Evolutionary conservation across 2,888 invertebrate species (phyloP).

Genomic region (Synanthedon myopaeformis): DNA sequence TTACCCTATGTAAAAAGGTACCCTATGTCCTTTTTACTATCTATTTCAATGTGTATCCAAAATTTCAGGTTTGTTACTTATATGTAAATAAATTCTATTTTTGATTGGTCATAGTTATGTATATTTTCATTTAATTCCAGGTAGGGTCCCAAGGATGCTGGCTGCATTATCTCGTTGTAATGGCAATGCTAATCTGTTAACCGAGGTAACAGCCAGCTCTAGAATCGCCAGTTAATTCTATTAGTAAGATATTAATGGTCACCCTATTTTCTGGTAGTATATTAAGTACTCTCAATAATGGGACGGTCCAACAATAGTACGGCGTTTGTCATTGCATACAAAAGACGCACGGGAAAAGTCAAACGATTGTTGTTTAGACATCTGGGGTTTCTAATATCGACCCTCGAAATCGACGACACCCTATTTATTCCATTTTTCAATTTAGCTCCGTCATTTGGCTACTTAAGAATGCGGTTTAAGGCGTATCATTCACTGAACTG

Average conservation of each 20-base stretch:
- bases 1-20: no score
- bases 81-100: background rate
- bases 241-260: constrained; percentile 12
- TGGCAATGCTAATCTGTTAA: no score
- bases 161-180: no score
- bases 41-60: background rate
- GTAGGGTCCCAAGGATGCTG: no score
- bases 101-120: background rate
- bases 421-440: constrained; percentile 29
- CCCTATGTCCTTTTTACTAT: no score
- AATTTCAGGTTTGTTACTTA: background rate
- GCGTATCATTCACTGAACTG: background rate
- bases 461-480: constrained; percentile 17
- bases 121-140: background rate
- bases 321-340: constrained; percentile 47
- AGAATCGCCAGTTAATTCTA: background rate
- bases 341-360: constrained; percentile 29
- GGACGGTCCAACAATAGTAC: constrained; percentile 40
- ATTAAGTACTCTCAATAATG: constrained; percentile 58
- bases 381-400: constrained; percentile 52
- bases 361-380: constrained; percentile 58
- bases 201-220: no score
- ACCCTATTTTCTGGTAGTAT: constrained; percentile 38
- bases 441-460: constrained; percentile 31
- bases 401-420: constrained; percentile 25